phyloP scores from a whole-genome alignment of 2,888 invertebrate genomes.

The Exocentrus adspersus region DNA sequence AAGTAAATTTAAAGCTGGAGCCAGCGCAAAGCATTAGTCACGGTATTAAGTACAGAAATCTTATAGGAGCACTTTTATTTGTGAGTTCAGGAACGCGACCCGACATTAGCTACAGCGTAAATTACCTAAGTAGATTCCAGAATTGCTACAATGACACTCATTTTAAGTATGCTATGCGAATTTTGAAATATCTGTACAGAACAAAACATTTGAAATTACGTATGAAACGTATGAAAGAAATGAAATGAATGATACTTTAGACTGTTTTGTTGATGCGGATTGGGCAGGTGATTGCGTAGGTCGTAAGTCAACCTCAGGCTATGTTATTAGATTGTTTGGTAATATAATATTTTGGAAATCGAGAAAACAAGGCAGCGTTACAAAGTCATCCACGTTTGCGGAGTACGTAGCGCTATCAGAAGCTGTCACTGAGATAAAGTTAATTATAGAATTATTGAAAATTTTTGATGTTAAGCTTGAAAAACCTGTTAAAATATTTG shows the following conservation, averaged over 20 bases:
- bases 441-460: slow-evolving; percentile 31
- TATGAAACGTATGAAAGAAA: too few species aligned
- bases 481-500: slow-evolving; percentile 44
- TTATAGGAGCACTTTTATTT: slow-evolving; percentile 30
- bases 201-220: slow-evolving; percentile 34
- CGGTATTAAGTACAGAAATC: slow-evolving; percentile 26
- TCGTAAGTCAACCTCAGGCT: slow-evolving; percentile 42
- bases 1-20: slow-evolving; percentile 26
- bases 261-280: slow-evolving; percentile 32
- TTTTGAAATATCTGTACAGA: slow-evolving; percentile 34
- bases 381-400: slow-evolving; percentile 46
- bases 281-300: slow-evolving; percentile 33
- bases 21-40: neutral
- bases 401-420: too few species aligned
- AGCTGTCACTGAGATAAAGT: slow-evolving; percentile 40
- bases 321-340: slow-evolving; percentile 45
- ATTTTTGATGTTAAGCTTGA: slow-evolving; percentile 30
- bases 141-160: slow-evolving; percentile 1
- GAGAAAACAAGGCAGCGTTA: slow-evolving; percentile 51
- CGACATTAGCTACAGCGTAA: slow-evolving; percentile 26
- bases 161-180: slow-evolving; percentile 18
- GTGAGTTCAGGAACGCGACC: slow-evolving; percentile 31
- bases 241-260: neutral
- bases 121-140: slow-evolving; percentile 15
- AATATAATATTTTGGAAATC: slow-evolving; percentile 53